Conservation (phyloP, 1,140 invertebrate genomes). For the Tachypleus tridentatus region DNA sequence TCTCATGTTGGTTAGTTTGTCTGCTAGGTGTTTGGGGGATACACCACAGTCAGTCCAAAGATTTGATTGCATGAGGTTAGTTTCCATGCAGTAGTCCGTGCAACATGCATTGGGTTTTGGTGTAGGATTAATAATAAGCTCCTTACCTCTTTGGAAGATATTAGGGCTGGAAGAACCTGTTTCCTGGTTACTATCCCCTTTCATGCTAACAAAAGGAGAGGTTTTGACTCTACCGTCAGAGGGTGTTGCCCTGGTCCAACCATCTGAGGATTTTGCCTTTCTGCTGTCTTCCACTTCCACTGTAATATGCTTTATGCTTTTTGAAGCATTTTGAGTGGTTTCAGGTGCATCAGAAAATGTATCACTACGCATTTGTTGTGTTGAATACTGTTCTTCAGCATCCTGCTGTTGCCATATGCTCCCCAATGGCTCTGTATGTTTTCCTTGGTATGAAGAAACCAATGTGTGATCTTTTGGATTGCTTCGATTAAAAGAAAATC, state of each 20-base stretch:
- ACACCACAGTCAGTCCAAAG: neutral
- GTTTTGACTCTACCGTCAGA: neutral
- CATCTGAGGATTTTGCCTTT: neutral
- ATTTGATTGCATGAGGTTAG: neutral
- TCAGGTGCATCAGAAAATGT: too few species aligned
- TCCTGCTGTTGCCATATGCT: conserved; percentile 18
- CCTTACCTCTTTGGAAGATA: neutral
- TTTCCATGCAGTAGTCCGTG: neutral
- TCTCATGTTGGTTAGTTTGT: neutral
- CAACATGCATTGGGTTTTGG: neutral
- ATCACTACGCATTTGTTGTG: neutral
- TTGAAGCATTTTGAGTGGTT: too few species aligned
- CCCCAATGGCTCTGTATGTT: conserved; percentile 1
- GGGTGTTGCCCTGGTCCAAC: neutral
- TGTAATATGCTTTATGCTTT: too few species aligned
- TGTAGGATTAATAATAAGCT: neutral
- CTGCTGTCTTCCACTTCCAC: too few species aligned
- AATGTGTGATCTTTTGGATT: conserved; percentile 11
- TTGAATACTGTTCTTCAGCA: neutral
- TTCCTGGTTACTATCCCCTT: too few species aligned
- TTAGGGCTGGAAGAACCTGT: too few species aligned
- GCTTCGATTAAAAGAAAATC: conserved; percentile 15
- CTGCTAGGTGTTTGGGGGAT: neutral
- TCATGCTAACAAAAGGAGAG: neutral
- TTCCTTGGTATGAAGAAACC: neutral